Evolutionary conservation across 2,797 vertebrate species (phyloP).

Genomic region (Leptatherina wallacei): DNA sequence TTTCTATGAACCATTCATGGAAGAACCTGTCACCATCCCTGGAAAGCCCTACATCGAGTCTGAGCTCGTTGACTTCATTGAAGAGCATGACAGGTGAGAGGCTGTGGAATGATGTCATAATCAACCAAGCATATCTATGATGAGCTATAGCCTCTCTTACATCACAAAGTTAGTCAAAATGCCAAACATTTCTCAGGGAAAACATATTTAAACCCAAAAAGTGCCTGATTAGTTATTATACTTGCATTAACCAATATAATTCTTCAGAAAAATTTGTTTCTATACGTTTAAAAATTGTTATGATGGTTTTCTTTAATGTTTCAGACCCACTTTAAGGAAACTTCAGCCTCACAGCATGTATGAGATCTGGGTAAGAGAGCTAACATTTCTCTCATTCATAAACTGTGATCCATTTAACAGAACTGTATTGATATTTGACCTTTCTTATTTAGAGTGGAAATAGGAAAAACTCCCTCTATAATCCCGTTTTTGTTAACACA

Average conservation of each 20-base stretch:
- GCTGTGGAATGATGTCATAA: neutral
- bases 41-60: conserved; percentile 90
- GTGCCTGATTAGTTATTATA: too few relatives aligned
- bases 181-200: too few relatives aligned
- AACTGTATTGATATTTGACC: too few relatives aligned
- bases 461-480: fast-evolving
- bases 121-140: neutral
- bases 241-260: too few relatives aligned
- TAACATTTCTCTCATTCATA: neutral
- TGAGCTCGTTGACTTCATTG: conserved; percentile 88
- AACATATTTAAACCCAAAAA: too few relatives aligned
- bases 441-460: neutral
- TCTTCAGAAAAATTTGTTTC: too few relatives aligned
- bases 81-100: conserved; percentile 87
- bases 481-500: conserved; percentile 50
- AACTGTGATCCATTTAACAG: neutral
- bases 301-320: conserved; percentile 18
- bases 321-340: conserved; percentile 90
- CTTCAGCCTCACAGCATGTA: conserved; percentile 93
- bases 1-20: conserved; percentile 94
- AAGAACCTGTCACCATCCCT: conserved; percentile 86
- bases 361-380: conserved; percentile 90
- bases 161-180: too few relatives aligned
- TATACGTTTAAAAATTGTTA: too few relatives aligned
- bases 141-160: neutral